Conservation (phyloP, 2,113 vertebrate genomes). For the Narcine bancroftii region DNA sequence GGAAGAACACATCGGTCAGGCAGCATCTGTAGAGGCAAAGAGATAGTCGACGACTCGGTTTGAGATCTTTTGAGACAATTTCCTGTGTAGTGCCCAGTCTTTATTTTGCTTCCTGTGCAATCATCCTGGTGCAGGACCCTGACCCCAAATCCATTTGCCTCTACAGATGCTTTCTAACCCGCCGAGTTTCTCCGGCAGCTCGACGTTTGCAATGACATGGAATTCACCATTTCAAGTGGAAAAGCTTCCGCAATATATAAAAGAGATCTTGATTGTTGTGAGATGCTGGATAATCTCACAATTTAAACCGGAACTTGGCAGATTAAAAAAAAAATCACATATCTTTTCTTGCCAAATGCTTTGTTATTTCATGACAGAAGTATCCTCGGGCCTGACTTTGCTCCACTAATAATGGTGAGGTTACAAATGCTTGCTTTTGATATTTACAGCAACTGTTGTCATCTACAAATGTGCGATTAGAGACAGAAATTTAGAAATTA, state of each 20-base stretch:
- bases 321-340: neutral
- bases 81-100: too few species aligned
- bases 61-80: too few species aligned
- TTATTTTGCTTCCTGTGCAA: too few species aligned
- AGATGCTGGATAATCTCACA: neutral
- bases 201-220: too few species aligned
- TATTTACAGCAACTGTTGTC: neutral
- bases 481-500: neutral
- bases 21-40: too few species aligned
- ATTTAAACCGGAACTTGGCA: neutral
- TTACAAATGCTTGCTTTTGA: neutral
- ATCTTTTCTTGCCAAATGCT: neutral
- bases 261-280: neutral
- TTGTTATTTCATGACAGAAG: neutral
- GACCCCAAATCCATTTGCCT: too few species aligned
- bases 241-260: neutral
- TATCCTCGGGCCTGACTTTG: neutral
- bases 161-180: too few species aligned
- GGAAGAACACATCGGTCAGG: too few species aligned
- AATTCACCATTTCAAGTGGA: neutral
- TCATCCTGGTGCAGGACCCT: too few species aligned
- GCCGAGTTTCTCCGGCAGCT: too few species aligned
- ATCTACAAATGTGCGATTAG: neutral
- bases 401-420: neutral
- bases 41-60: too few species aligned